Conservation (phyloP, 23 tunicate genomes). For the Pegea sp. region DNA sequence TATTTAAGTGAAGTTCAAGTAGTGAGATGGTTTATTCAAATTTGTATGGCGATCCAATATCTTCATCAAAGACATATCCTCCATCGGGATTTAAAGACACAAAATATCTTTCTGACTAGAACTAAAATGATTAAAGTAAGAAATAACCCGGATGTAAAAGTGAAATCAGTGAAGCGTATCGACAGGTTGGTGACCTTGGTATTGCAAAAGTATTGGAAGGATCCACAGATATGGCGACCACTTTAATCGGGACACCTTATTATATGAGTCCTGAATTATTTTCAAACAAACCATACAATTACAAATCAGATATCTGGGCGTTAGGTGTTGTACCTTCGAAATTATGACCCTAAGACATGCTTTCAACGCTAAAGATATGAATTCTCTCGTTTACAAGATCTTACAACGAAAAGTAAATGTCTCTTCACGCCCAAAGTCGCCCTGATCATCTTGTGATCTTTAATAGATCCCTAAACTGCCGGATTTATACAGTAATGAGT, state of each 20-base stretch:
- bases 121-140: slow-evolving; percentile 83
- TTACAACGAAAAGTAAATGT: slow-evolving; percentile 49
- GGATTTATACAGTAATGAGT: slow-evolving; percentile 26
- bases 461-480: slow-evolving; percentile 80
- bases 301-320: slow-evolving; percentile 98
- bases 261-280: slow-evolving; percentile 98
- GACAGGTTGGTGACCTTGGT: slow-evolving; percentile 78
- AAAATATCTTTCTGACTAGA: slow-evolving; percentile 91
- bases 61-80: slow-evolving; percentile 79
- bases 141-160: background rate
- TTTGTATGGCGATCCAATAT: slow-evolving; percentile 98
- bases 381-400: slow-evolving; percentile 90
- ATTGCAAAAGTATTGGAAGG: slow-evolving; percentile 79
- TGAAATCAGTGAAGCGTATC: background rate
- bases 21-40: slow-evolving; percentile 96
- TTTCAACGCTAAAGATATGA: slow-evolving; percentile 96
- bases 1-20: slow-evolving; percentile 56
- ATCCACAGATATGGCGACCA: slow-evolving; percentile 82
- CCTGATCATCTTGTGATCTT: too few species aligned
- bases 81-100: slow-evolving; percentile 93
- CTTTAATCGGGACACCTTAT: slow-evolving; percentile 94
- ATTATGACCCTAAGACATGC: slow-evolving; percentile 95
- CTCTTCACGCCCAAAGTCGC: too few species aligned
- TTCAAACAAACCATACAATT: slow-evolving; percentile 79
- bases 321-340: slow-evolving; percentile 92